Evolutionary conservation across 2,797 vertebrate species (phyloP).

Genomic region (Sebastes miniatus): DNA sequence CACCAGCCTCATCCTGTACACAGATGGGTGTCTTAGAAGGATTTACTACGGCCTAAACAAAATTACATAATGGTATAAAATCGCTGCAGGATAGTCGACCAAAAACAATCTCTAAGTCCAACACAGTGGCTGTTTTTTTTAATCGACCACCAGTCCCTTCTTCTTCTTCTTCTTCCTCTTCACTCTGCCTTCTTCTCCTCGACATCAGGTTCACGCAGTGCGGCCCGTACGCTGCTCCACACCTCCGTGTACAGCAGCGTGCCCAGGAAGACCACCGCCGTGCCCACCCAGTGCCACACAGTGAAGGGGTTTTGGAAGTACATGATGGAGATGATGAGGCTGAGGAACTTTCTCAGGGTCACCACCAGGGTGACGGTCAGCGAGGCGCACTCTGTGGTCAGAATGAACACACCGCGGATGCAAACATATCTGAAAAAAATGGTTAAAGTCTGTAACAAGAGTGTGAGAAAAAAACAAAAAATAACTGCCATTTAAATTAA

Average conservation of each 20-base stretch:
- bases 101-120: conserved; percentile 16
- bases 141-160: conserved; percentile 22
- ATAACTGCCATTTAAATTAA: not conserved
- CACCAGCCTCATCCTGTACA: conserved; percentile 4
- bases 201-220: conserved; percentile 40
- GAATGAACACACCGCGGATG: conserved; percentile 93
- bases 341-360: conserved; percentile 95
- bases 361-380: conserved; percentile 96
- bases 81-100: not conserved
- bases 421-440: conserved; percentile 89
- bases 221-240: conserved; percentile 76
- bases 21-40: not conserved
- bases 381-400: conserved; percentile 95
- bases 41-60: not conserved
- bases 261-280: conserved; percentile 89
- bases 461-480: not conserved
- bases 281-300: conserved; percentile 94
- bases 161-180: conserved; percentile 38
- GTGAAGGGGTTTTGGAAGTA: conserved; percentile 97
- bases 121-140: not conserved
- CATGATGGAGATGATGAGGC: conserved; percentile 97
- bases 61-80: conserved; percentile 29
- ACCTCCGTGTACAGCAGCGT: conserved; percentile 95
- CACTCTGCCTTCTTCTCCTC: conserved; percentile 76
- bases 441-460: conserved; percentile 60